These are phyloP conservation scores for Ophiothrix spiculata DNA, from an alignment of 35 echinoderm and acorn worm species.

Conservation along the genomic window DNA sequence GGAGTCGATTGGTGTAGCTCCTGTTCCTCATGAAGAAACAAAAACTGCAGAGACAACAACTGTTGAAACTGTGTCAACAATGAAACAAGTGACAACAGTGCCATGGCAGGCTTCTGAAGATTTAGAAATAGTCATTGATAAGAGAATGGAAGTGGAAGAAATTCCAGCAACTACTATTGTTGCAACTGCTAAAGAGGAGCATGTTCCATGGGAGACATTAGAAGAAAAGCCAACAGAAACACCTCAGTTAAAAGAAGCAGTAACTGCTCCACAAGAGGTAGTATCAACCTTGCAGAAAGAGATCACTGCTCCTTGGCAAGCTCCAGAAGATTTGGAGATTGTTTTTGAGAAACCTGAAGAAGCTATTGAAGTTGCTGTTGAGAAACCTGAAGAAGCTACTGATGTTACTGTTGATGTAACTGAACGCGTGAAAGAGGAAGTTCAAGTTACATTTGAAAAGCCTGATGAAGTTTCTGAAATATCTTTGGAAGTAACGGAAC, in stretches of 20 bases:
- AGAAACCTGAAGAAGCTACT: conserved; percentile 7
- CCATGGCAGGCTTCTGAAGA: conserved; percentile 25
- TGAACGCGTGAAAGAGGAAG: too few species aligned
- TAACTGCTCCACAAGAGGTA: conserved; percentile 20
- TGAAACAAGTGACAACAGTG: conserved; percentile 2
- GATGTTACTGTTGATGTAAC: too few species aligned
- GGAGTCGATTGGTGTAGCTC: not conserved
- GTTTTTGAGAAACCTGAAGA: conserved; percentile 8
- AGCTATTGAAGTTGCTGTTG: not conserved
- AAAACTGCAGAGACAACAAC: conserved; percentile 13
- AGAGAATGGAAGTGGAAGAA: conserved; percentile 20
- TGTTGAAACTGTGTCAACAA: not conserved
- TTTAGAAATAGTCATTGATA: not conserved
- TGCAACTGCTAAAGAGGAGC: conserved; percentile 43
- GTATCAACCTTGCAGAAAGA: conserved; percentile 31
- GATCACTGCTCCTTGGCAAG: conserved; percentile 15
- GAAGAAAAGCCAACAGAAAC: conserved; percentile 19
- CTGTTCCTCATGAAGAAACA: not conserved
- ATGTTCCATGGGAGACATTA: conserved; percentile 26
- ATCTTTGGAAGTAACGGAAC: too few species aligned
- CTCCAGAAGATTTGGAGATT: conserved; percentile 14
- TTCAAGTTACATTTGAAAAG: too few species aligned
- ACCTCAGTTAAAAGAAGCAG: conserved; percentile 1
- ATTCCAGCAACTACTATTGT: conserved; percentile 12
- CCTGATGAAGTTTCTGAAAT: too few species aligned